Percentiles rank a stretch among this genome's conserved stretches.
Conservation (phyloP, 2,797 vertebrate genomes). For the Gymnoscopelus microlampas region DNA sequence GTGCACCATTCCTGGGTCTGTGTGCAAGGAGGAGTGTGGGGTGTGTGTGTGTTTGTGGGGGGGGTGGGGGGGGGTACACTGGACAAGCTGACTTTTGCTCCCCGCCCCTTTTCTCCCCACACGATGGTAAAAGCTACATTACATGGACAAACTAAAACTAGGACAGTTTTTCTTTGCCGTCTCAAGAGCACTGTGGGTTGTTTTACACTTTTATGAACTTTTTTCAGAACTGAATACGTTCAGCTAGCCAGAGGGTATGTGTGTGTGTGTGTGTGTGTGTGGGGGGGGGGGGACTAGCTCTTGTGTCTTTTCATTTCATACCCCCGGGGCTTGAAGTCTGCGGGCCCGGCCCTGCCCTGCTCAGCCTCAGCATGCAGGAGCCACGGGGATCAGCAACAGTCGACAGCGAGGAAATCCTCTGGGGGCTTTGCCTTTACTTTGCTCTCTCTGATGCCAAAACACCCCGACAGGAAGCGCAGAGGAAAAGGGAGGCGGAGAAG, state of each 20-base stretch:
- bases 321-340: conserved; percentile 48
- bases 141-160: too few species aligned
- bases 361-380: conserved; percentile 69
- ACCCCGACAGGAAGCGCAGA: conserved; percentile 62
- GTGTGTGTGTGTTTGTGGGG: too few species aligned
- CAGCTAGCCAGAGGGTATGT: conserved; percentile 2
- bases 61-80: too few species aligned
- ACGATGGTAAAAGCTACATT: too few species aligned
- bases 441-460: conserved; percentile 74
- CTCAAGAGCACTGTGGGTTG: too few species aligned
- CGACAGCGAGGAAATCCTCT: conserved; percentile 78
- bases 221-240: conserved; percentile 13
- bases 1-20: conserved; percentile 58
- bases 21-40: conserved; percentile 9
- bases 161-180: too few species aligned
- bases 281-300: conserved; percentile 8
- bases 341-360: conserved; percentile 60
- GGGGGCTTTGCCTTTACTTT: conserved; percentile 71
- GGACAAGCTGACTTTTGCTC: conserved; percentile 17
- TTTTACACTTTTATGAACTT: background rate
- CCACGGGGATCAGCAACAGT: conserved; percentile 74
- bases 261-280: background rate
- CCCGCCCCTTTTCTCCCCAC: conserved; percentile 10
- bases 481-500: background rate
- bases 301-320: conserved; percentile 51